Conservation (phyloP, 1,140 invertebrate genomes). For the Bombus confusus region DNA sequence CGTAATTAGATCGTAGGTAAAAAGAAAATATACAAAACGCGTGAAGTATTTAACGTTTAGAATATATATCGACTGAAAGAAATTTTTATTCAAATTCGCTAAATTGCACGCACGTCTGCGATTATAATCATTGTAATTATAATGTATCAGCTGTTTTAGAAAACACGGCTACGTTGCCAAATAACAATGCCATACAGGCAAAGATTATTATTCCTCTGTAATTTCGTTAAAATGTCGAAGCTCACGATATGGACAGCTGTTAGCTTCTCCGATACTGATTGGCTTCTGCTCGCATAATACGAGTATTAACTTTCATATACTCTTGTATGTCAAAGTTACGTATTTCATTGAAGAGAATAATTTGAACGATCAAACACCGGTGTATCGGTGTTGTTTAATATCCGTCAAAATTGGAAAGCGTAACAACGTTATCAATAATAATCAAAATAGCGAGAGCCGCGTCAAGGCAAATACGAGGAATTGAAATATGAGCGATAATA, state of each 20-base stretch:
- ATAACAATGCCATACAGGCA: background rate
- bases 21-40: too few relatives aligned
- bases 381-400: background rate
- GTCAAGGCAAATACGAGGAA: background rate
- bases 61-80: background rate
- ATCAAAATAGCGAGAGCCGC: background rate
- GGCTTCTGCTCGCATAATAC: background rate
- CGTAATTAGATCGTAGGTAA: background rate
- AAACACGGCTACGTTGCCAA: too few relatives aligned
- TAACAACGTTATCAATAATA: constrained; percentile 18
- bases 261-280: background rate
- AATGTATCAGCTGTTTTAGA: too few relatives aligned
- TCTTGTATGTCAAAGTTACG: background rate
- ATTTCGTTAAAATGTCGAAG: background rate
- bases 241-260: too few relatives aligned
- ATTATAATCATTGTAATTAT: background rate
- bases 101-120: background rate
- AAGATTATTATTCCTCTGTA: background rate
- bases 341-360: background rate
- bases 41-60: too few relatives aligned
- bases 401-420: background rate
- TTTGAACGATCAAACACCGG: background rate
- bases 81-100: background rate
- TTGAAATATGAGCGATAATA: background rate
- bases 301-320: background rate